Base-by-base conservation (phyloP, 2,113 vertebrate species). In the Nothobranchius furzeri region DNA sequence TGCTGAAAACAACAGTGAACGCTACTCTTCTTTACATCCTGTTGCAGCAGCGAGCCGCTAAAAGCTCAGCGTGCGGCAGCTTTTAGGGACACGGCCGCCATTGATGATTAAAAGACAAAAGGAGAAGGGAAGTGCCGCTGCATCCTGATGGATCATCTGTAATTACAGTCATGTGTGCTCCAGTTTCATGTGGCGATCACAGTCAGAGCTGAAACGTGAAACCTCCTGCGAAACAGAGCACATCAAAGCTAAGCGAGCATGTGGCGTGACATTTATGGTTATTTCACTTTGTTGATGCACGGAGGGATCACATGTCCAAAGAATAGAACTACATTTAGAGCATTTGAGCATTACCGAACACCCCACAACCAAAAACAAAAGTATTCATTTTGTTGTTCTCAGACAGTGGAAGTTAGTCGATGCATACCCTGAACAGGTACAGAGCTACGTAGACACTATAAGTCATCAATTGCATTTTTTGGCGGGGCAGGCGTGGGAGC, bases 1-100 rank as follows among this genome's bases (percentile, higher is more conserved):
- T 52, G 70, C 54, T 48, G 55, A 73, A 67, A 75, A 68, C 65
- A 73, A 75, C 51, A 12, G 9, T 10, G 42, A 42, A 64, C 58
- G 36, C 53, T 43, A 25, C 54, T n/a, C 17, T 15, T 40, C 1
- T 48, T 48, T 48, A 15, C 2, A 15, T 47, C 12, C 66, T 51
- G 55, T 67, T 75, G 68, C 40, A 71, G 8, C 25, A 42, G 59
- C 45, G 40, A 17, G 69, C 59, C 49, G 20, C 52, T 72, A 72
- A 78, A 67, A 80, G 55, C 17, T 51, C 46, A 49, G 30, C 48
- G 24, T 10, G n/a, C 8, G 37, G 17, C 8, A 25, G 55, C 17
- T 49, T 10, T 65, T 52, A 54, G 55, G 36, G n/a, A n/a, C n/a
- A 5, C n/a, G 17, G 48, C 48, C 17, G 35, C 40, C 2, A 17